Percentiles rank a stretch among this genome's conserved stretches.
Evolutionary conservation across 2,797 vertebrate genomes (phyloP).

Genomic region (Gambusia yucatana): DNA sequence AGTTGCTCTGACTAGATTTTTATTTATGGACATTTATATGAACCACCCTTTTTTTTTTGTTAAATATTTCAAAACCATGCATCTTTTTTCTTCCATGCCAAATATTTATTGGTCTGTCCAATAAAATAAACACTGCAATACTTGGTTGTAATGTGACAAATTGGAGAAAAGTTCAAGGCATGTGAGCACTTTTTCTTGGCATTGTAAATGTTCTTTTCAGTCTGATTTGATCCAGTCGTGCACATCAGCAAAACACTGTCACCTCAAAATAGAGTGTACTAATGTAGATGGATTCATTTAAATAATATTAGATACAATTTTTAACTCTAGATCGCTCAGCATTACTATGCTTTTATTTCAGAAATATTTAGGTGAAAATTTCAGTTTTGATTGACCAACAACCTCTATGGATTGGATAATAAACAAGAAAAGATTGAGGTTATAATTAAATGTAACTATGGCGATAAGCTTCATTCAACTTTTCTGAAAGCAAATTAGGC

Average conservation of each 20-base stretch:
- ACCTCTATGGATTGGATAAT: background rate
- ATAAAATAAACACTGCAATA: too few species aligned
- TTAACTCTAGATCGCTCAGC: background rate
- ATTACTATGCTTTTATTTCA: background rate
- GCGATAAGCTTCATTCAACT: background rate
- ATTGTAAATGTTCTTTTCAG: background rate
- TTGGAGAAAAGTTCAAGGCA: background rate
- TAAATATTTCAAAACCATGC: background rate
- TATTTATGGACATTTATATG: background rate
- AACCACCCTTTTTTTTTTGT: background rate
- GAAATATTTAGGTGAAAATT: background rate
- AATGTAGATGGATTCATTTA: background rate
- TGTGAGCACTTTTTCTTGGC: background rate
- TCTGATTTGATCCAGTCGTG: background rate
- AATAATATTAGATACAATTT: background rate
- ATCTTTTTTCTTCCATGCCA: background rate
- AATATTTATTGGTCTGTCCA: background rate
- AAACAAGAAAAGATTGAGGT: background rate
- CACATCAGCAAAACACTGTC: background rate
- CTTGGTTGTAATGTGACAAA: too few species aligned
- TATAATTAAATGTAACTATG: background rate
- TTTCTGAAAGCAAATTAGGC: slow-evolving; percentile 11
- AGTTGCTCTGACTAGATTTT: background rate
- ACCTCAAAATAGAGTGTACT: background rate
- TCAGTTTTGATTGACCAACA: too few species aligned